Percentiles rank a stretch among this genome's conserved stretches.
Evolutionary conservation across 2,888 invertebrate genomes (phyloP).

Genomic region (Apamea sordens): DNA sequence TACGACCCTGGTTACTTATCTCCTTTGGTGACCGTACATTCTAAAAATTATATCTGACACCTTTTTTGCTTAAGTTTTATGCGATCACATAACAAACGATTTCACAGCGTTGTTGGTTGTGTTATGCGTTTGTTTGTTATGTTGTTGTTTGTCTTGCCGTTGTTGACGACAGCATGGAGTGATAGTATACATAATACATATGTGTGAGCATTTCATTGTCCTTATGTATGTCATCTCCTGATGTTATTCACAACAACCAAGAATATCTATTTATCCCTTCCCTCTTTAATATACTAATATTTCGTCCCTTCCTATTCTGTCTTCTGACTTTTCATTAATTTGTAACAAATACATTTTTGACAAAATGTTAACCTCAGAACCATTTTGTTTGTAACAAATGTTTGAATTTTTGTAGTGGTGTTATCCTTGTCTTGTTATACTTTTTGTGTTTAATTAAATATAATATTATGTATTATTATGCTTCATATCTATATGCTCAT

Average conservation of each 20-base stretch:
- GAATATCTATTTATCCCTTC: neutral
- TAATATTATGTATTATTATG: neutral
- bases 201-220: constrained; percentile 32
- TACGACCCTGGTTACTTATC: too few relatives aligned
- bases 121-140: constrained; percentile 58
- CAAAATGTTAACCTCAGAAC: neutral
- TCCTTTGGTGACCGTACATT: too few relatives aligned
- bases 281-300: neutral
- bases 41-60: neutral
- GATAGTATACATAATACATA: constrained; percentile 24
- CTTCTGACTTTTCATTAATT: neutral
- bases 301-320: neutral
- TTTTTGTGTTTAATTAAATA: constrained; percentile 7
- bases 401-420: constrained; percentile 23
- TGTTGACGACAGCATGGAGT: constrained; percentile 51
- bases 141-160: constrained; percentile 43
- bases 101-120: constrained; percentile 41
- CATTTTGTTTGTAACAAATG: constrained; percentile 8
- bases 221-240: neutral
- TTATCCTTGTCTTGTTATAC: constrained; percentile 19
- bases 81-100: constrained; percentile 49
- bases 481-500: neutral
- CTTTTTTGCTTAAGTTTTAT: neutral
- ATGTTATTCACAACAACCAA: neutral
- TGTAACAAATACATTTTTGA: constrained; percentile 9